Evolutionary conservation across 2,888 invertebrate species (phyloP).

Genomic region (Adineta ricciae): DNA sequence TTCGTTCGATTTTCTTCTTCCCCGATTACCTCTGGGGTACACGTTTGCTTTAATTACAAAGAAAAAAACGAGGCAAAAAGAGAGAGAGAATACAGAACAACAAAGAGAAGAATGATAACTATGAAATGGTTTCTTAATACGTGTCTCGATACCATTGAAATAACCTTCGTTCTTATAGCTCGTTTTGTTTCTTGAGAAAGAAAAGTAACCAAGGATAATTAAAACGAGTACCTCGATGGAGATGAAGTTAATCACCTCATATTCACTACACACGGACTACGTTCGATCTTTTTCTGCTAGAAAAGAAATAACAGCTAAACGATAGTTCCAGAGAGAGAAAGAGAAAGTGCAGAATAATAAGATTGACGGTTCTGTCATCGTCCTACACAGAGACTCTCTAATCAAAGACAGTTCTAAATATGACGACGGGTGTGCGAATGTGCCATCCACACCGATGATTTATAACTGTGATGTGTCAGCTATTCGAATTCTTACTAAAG

Average conservation of each 20-base stretch:
- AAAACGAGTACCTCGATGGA: background rate
- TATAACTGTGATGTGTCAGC: background rate
- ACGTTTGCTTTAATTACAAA: background rate
- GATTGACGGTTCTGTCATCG: background rate
- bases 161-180: background rate
- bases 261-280: no score
- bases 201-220: background rate
- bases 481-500: background rate
- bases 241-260: no score
- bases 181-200: background rate
- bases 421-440: background rate
- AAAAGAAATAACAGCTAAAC: background rate
- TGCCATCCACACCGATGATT: background rate
- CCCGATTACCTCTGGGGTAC: background rate
- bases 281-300: background rate
- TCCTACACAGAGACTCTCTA: background rate
- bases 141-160: background rate
- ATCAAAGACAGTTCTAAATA: background rate
- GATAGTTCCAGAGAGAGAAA: background rate
- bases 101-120: no score
- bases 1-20: background rate
- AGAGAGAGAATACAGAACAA: background rate
- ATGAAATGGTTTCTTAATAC: background rate
- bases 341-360: background rate
- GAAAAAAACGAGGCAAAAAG: background rate